Evolutionary conservation across 2,113 vertebrate genomes (phyloP), one percentile per base, ranked within the genome.

Genomic region (Mastomys coucha): DNA sequence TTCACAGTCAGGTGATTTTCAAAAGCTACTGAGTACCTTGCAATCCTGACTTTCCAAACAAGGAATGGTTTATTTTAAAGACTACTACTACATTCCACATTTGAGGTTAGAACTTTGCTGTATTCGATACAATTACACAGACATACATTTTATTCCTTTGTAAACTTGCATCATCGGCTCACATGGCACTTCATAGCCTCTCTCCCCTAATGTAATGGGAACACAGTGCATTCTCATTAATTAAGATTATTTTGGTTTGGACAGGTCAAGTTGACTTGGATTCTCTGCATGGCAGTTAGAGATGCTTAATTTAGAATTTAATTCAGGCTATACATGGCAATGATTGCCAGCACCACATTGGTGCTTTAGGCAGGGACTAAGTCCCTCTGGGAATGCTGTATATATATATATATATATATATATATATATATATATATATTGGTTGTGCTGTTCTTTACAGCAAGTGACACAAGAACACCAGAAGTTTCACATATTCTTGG

Each of bases 301-400:
- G 39, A 49, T 49, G 63, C 88, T 91, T 88, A 77, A 90, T 53
- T 93, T 91, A 80, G 31, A 88, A 65, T 91, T 81, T 88, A 20
- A 0, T 51, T 94, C 77, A 26, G 85, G 31, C 70, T 67, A 72
- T 39, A 16, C 2, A 5, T 39, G 28, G 12, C 16, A 51, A 72
- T 73, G 5, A 53, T 84, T 88, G 80, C 65, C 28, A 90, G 70
- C 63, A 78, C 49, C 84, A n/a, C 39, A 7, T 3, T 33, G 58
- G 2, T 24, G 42, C 42, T 93, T 91, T 92, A n/a, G 19, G n/a
- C 39, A 93, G 24, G 39, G 70, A 49, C 31, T 20, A 20, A 80
- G 87, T 33, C 19, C 36, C 2, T 16, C 7, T 65, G 80, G 90
- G 60, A 24, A 53, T 51, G 42, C 67, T 91, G 4, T n/a, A n/a